Evolutionary conservation across 2,888 invertebrate genomes (phyloP), one percentile per base, ranked within the genome.

Genomic region (Tetanocera ferruginea): DNA sequence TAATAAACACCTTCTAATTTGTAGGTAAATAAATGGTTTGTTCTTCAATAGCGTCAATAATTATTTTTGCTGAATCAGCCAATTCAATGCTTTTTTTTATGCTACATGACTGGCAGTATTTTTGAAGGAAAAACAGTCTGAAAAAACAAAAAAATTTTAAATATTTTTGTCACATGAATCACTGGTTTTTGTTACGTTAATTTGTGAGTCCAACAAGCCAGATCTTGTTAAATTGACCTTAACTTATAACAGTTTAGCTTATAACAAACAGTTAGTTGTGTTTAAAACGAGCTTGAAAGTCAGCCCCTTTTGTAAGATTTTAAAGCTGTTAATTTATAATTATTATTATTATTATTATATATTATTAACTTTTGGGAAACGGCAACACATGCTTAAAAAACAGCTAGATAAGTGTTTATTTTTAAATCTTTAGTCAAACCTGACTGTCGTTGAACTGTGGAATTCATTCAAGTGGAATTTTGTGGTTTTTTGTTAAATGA

Each of bases 151-250:
- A 60, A 60, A 28, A 9, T 60, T 9, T 25, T 9, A 57, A 25
- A 17, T 60, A 60, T 11, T 60, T 60, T 28, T 60, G 23, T 60
- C 28, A 60, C 60, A 60, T 60, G 60, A 60, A 60, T 60, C 28
- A 60, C 14, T n/a, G 43, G 11, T 43, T 14, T 43, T 11, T 43
- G 43, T 43, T 14, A 43, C 3, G 43, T 2, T 11, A 11, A 11
- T 43, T 43, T 43, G 43, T 43, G 11, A 43, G 43, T 43, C 43
- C 43, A 43, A 43, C 11, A 11, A 14, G 43, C 43, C 43, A 11
- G 14, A 14, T 43, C 11, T 43, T 43, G 43, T 43, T 43, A 2
- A 43, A 43, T 43, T 43, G 43, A 43, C 43, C 43, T 43, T 43
- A 43, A 9, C 19, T 57, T 57, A 5, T 23, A 23, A 23, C 23